Base-by-base conservation (phyloP, 1,140 invertebrate species). In the Mycetomoellerius zeteki region DNA sequence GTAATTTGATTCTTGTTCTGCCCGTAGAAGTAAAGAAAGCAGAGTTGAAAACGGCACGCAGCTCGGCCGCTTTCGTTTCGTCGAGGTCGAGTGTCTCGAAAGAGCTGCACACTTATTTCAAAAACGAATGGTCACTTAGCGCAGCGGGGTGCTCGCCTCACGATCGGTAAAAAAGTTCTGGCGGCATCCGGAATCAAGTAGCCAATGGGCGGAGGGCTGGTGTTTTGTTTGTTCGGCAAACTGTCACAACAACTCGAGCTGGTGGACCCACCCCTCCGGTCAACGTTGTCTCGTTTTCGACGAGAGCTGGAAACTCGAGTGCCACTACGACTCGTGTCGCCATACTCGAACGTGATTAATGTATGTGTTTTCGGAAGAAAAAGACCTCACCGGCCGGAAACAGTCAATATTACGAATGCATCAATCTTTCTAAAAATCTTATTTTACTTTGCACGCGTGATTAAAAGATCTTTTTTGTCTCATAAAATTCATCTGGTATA, bases 221-320 rank as follows among this genome's bases (percentile, higher is more conserved):
- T 90, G 88, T 91, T 92, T 91, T 94, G 90, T 93, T 93, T 94
- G 91, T 85, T 81, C 88, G 88, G 86, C 64, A 89, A 94, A 94
- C 91, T 94, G 94, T 94, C 94, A 94, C 91, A 94, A 94, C 94
- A 94, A 92, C 82, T 92, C 89, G 88, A 92, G 87, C 86, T 47
- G 58, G 27, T 75, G 60, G 73, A 75, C 60, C 73, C 77, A 54
- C 75, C 76, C 21, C 56, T 33, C 86, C 65, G 19, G 4, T 62
- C 47, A 27, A 27, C 82, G 37, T 56, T 54, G 64, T 37, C 69
- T 58, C 86, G 54, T 50, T 43, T 73, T 24, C 14, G 47, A 73
- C 43, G 64, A 84, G 60, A 72, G 71, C 88, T 90, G 91, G 91
- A 92, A 92, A 93, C 85, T 90, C 86, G 81, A 93, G 91, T 90